Conservation (phyloP, 1,140 invertebrate genomes). For the Melipona quadrifasciata region DNA sequence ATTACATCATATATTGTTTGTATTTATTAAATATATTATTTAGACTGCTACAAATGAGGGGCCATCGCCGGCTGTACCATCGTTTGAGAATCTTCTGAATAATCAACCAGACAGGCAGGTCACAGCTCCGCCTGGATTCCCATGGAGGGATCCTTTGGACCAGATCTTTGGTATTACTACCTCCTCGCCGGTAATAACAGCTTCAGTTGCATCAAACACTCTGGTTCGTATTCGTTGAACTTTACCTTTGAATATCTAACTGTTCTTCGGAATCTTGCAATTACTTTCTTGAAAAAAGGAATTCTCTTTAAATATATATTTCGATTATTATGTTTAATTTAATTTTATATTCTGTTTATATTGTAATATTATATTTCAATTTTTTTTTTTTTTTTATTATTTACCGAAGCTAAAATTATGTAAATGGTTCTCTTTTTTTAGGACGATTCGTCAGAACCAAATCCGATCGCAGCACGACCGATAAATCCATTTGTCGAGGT, state of each 20-base stretch:
- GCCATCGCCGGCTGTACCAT: conserved; percentile 53
- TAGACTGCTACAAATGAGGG: conserved; percentile 70
- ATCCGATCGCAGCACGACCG: conserved; percentile 59
- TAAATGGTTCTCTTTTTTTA: conserved; percentile 51
- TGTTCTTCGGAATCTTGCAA: neutral
- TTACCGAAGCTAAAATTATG: neutral
- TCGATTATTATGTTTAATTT: too few species aligned
- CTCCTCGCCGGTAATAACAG: conserved; percentile 70
- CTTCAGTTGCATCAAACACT: conserved; percentile 77
- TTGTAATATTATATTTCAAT: too few species aligned
- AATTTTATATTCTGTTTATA: too few species aligned
- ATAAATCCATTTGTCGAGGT: conserved; percentile 72
- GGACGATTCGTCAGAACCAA: conserved; percentile 72
- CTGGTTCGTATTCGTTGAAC: conserved; percentile 64
- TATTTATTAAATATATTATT: neutral
- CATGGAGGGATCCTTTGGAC: conserved; percentile 79
- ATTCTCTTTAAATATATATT: neutral
- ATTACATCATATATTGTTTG: too few species aligned
- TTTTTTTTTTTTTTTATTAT: neutral
- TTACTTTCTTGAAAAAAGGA: neutral
- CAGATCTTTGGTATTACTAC: conserved; percentile 79
- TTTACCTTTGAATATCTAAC: neutral
- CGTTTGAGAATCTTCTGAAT: conserved; percentile 68
- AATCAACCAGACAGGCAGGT: conserved; percentile 58
- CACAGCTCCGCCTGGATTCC: conserved; percentile 73